Evolutionary conservation across 2,888 invertebrate species (phyloP).

Genomic region (Arrhopalites spinosus): DNA sequence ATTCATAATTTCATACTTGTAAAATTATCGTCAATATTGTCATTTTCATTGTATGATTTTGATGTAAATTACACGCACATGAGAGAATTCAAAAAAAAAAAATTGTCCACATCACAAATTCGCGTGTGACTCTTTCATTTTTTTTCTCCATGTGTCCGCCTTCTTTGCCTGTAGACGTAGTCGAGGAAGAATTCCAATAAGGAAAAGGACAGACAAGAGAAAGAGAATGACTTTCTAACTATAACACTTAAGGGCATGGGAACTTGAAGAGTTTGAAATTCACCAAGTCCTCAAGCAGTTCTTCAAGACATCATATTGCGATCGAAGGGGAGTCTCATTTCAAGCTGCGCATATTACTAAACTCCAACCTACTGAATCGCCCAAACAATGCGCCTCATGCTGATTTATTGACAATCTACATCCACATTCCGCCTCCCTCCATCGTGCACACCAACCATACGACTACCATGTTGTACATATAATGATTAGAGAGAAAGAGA

Average conservation of each 20-base stretch:
- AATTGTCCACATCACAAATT: conserved; percentile 35
- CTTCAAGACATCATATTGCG: conserved; percentile 33
- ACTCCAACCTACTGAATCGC: conserved; percentile 31
- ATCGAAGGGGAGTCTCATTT: conserved; percentile 26
- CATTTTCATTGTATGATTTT: background rate
- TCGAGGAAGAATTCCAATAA: conserved; percentile 24
- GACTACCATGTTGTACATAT: background rate
- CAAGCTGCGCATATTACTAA: conserved; percentile 46
- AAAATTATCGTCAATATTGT: background rate
- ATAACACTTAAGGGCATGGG: conserved; percentile 32
- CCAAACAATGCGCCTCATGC: conserved; percentile 38
- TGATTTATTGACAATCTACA: conserved; percentile 49
- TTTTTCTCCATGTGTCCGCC: background rate
- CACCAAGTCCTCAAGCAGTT: conserved; percentile 32
- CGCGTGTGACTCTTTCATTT: conserved; percentile 30
- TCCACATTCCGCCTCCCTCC: conserved; percentile 44
- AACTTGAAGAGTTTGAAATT: conserved; percentile 32
- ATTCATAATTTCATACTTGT: background rate
- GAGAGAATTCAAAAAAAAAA: background rate
- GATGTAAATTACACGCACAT: background rate
- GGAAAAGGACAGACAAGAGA: background rate
- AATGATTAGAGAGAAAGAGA: background rate
- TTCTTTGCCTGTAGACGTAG: background rate
- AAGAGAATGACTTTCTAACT: conserved; percentile 5
- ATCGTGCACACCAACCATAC: background rate